Evolutionary conservation across 1,140 invertebrate species (phyloP), one percentile per base, ranked within the genome.

Genomic region (Caenorhabditis brenneri): DNA sequence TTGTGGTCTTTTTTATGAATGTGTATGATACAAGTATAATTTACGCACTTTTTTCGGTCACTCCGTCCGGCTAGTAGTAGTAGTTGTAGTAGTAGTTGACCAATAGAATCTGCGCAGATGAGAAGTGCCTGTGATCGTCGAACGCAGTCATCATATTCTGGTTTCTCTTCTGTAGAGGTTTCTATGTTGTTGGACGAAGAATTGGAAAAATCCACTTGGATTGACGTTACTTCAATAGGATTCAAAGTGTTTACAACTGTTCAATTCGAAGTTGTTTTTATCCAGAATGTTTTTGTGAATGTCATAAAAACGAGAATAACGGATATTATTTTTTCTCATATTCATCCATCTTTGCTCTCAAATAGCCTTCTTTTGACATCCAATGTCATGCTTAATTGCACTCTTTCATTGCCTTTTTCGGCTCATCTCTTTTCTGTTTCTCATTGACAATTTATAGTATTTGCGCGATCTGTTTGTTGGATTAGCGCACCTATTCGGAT

Each of bases 11-110:
- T 22, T 36, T 22, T 65, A 42, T 42, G 39, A 10, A 74, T 42
- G 65, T 74, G 65, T 42, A 74, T 42, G 58, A 36, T 65, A 24
- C n/a, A 74, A 22, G 36, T 74, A 24, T 42, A 46, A 74, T 42
- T 74, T 74, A 74, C 65, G 65, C 65, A 74, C 58, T 60, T 74
- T 74, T 74, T 74, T 74, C n/a, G 2, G n/a, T 24, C 36, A 24
- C 6, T 42, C n/a, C n/a, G 65, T 74, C 65, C 65, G 36, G 65
- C 65, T 74, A 74, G 65, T 46, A n/a, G n/a, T n/a, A n/a, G n/a
- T n/a, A n/a, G n/a, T n/a, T n/a, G n/a, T n/a, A n/a, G n/a, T n/a
- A n/a, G n/a, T n/a, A 74, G 65, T 74, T 74, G 65, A 74, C 33
- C 65, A 74, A 46, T 22, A 65, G n/a, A n/a, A n/a, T 10, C 24